Evolutionary conservation across 2,113 vertebrate genomes (phyloP), one percentile per base, ranked within the genome.

Genomic region (Scomber japonicus): DNA sequence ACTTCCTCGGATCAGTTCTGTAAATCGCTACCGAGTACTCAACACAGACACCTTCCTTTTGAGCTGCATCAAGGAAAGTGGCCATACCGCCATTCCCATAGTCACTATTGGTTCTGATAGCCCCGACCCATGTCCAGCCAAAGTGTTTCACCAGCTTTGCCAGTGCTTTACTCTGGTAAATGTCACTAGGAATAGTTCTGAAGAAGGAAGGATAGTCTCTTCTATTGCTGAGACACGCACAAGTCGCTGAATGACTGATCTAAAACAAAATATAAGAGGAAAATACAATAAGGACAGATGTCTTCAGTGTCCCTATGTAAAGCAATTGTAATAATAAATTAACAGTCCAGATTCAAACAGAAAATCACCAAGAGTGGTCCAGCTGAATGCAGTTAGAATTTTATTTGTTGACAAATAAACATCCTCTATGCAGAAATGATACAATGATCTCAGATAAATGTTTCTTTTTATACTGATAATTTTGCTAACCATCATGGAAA

Each of bases 231-330:
- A 95, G 91, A 71, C 93, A 94, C 24, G 90, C 90, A 81, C 93
- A 94, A 50, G 93, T 94, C 44, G 93, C 88, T 88, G 88, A 93
- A 71, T 94, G 92, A 59, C 94, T 94, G 73, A 94, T 90, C 94
- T 94, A 3, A 40, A 51, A 48, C 24, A 19, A 13, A 55, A 45
- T 8, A 44, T 13, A 27, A 30, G 7, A 40, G 35, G 35, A 40
- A 40, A 70, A 1, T 44, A 16, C 0, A 24, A n/a, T 9, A 17
- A 16, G 0, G 12, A 51, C 1, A 15, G 15, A 49, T 3, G 3
- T 35, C 3, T 35, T 35, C 0, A 44, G 9, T 49, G 5, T 9
- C 15, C 15, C 44, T 27, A 53, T 55, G 27, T 45, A 40, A 40
- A 40, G 35, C 6, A 9, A 35, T 5, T 35, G 6, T 21, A 21